A percentile compares a stretch with the other conserved stretches of the same genome.
Evolutionary conservation across 1,140 invertebrate species (phyloP).

Genomic region (Aethina tumida): DNA sequence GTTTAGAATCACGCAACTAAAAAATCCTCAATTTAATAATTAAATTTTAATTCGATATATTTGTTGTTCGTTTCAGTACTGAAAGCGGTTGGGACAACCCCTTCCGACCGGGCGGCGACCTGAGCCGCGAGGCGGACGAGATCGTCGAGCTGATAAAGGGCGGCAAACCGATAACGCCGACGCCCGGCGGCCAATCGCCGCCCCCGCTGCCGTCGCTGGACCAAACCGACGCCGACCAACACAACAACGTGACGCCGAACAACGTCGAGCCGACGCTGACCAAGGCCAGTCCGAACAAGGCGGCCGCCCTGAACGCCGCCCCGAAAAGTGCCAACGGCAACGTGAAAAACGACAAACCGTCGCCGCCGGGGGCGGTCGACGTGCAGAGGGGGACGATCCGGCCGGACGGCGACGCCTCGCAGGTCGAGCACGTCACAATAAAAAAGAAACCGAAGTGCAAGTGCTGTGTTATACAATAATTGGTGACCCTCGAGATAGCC

Average conservation of each 20-base stretch:
- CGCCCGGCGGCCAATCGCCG: constrained; percentile 31
- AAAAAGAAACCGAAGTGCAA: constrained; percentile 87
- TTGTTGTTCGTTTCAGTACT: constrained; percentile 54
- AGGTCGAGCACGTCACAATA: constrained; percentile 74
- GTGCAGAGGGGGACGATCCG: constrained; percentile 60
- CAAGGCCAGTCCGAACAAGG: constrained; percentile 26
- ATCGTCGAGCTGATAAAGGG: constrained; percentile 91
- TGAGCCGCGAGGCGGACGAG: constrained; percentile 90
- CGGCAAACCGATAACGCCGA: constrained; percentile 72
- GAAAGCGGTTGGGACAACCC: constrained; percentile 96
- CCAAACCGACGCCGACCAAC: constrained; percentile 19
- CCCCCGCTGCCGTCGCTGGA: constrained; percentile 24
- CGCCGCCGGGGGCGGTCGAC: constrained; percentile 52
- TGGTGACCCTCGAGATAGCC: constrained; percentile 15
- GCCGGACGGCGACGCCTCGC: constrained; percentile 61
- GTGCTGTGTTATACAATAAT: constrained; percentile 81
- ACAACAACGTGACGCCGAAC: constrained; percentile 19
- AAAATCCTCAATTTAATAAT: no score
- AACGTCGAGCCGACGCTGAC: constrained; percentile 15
- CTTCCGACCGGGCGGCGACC: constrained; percentile 89
- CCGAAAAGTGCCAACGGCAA: constrained; percentile 27
- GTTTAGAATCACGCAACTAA: no score
- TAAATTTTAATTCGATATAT: no score
- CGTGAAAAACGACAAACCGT: constrained; percentile 26
- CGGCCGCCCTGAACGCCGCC: constrained; percentile 16